A percentile compares a stretch with the other conserved stretches of the same genome.
Evolutionary conservation across 2,888 invertebrate species (phyloP).

Genomic region (Margaritifera margaritifera): DNA sequence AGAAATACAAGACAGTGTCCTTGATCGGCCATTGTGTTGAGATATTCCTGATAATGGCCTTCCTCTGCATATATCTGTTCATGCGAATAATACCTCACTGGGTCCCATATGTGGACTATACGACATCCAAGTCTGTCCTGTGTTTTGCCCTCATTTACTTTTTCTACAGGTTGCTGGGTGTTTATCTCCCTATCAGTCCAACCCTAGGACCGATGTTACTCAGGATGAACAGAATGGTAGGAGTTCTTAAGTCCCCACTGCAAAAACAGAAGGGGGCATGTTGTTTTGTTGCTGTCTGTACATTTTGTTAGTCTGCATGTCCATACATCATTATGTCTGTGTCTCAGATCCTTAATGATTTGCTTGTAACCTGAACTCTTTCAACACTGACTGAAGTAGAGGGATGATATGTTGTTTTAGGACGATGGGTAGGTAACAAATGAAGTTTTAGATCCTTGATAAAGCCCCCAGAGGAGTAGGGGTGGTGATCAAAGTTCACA

Average conservation of each 20-base stretch:
- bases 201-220: slow-evolving; percentile 74
- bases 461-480: too few relatives aligned
- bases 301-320: background rate
- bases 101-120: slow-evolving; percentile 48
- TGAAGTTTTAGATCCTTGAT: too few relatives aligned
- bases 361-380: too few relatives aligned
- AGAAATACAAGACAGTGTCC: slow-evolving; percentile 47
- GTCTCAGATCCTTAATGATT: background rate
- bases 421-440: too few relatives aligned
- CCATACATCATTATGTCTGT: background rate
- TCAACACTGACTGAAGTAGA: too few relatives aligned
- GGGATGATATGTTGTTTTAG: background rate
- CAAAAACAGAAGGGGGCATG: background rate
- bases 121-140: slow-evolving; percentile 68
- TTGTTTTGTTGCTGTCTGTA: background rate
- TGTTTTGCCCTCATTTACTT: slow-evolving; percentile 73
- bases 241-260: slow-evolving; percentile 8
- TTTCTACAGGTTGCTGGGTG: slow-evolving; percentile 74
- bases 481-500: too few relatives aligned
- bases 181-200: slow-evolving; percentile 73
- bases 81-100: slow-evolving; percentile 60
- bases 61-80: slow-evolving; percentile 61
- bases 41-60: slow-evolving; percentile 51
- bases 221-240: slow-evolving; percentile 69
- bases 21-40: slow-evolving; percentile 44